Evolutionary conservation across 2,113 vertebrate genomes (phyloP), one percentile per base, ranked within the genome.

Genomic region (Enhydra lutris): DNA sequence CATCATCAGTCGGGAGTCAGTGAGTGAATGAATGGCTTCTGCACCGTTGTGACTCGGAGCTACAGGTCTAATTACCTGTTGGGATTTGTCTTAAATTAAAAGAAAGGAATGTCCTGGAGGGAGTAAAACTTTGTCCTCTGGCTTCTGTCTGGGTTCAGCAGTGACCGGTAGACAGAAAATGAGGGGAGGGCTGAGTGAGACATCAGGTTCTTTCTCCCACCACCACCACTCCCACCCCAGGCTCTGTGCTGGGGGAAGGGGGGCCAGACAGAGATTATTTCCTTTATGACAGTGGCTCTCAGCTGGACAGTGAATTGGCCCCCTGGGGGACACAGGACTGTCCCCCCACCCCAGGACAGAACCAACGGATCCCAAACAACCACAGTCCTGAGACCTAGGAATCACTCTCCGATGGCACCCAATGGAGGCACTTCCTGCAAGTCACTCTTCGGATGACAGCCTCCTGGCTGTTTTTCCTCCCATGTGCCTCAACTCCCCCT

Each of bases 61-160:
- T 81, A 14, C 63, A 8, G 63, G n/a, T 76, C 82, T 90, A 94
- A 79, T 21, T 79, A 50, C 59, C 91, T 96, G 59, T 20, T 47
- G 61, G 71, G 29, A 83, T 39, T 97, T 83, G 0, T 65, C 90
- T 47, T 95, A 93, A 89, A 86, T 65, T 93, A 47, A 93, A 97
- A 94, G 92, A n/a, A 86, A 94, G 76, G 89, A 89, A 39, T 5
- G 76, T 55, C 23, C 15, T 8, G 12, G 39, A 86, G 24, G 42
- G 55, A 57, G 34, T 1, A 63, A 15, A 69, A 20, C 3, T 23
- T 1, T 17, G 1, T 55, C 20, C 17, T 29, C 31, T 47, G 76
- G n/a, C 74, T 83, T 96, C 67, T 17, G 10, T 74, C 67, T 14
- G 23, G 18, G n/a, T 23, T 69, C 6, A 74, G 34, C 61, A 24